Base-by-base conservation (phyloP, 2,888 invertebrate species). In the Agonopterix subpropinquella region DNA sequence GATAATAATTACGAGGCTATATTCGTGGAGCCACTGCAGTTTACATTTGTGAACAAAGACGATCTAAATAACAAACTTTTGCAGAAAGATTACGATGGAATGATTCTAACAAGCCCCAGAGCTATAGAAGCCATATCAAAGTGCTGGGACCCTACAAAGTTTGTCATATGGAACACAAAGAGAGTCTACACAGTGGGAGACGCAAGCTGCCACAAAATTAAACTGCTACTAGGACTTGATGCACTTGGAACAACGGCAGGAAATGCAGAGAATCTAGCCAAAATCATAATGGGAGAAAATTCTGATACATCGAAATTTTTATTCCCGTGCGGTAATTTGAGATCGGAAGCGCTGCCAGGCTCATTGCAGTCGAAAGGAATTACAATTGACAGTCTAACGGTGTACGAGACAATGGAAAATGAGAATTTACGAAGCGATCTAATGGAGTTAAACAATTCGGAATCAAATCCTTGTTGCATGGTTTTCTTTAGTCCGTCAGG, bases 401-500 rank as follows among this genome's bases (percentile, higher is more conserved):
- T 86, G 9, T 88, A 88, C 62, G 84, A 85, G 52, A 87, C 87
- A 5, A 76, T 69, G 51, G 87, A 86, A 54, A 85, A 82, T 68
- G 71, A 72, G 2, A 73, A 77, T 49, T 61, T 87, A 49, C 75
- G 70, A 45, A 59, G 55, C 11, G 66, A 74, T 54, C 59, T 87
- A 36, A 72, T 80, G 55, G 66, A 75, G 35, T 59, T 87, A 8
- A 74, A 70, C 41, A 63, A 73, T 0, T 53, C 59, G 0, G 59
- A 56, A 11, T 56, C 54, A 0, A 47, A 55, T 10, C 81, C 74
- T 0, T 73, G 74, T 41, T 80, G 84, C 50, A 64, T 87, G 67
- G 83, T 86, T 45, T 87, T 87, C 64, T 88, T 88, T 54, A 86
- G 87, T 52, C 87, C 87, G 0, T 87, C 87, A 0, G 87, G 87